Evolutionary conservation across 2,113 vertebrate species (phyloP), one percentile per base, ranked within the genome.

Genomic region (Salvelinus alpinus): DNA sequence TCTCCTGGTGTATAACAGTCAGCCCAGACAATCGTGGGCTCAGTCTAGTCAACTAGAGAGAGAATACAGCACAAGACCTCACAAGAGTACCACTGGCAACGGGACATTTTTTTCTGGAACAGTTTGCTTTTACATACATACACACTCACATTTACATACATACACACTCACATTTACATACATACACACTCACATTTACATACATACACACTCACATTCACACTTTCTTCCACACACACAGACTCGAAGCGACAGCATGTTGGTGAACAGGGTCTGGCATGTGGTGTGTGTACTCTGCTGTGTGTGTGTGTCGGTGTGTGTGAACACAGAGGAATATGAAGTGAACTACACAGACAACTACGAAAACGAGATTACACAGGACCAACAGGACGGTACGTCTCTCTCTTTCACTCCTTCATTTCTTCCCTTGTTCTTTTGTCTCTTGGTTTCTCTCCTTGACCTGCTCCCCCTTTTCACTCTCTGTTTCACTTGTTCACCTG

Each of bases 301-400:
- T 0, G 4, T 71, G 34, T 76, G 65, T 68, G 73, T 75, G 25
- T 81, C 29, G 1, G 5, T 75, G 62, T 75, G 82, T 44, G 67
- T 64, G 64, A 85, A 87, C 54, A 78, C 83, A 5, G 34, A 80
- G 0, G 84, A 90, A 8, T 81, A 74, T 51, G 87, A 87, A 1
- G 70, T 47, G 12, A 84, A 83, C 24, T 88, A 81, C 44, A 69
- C 34, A 0, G 90, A 91, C 59, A 71, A 64, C 79, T 91, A 86
- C 24, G 86, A 85, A 68, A 90, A 93, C 18, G 86, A 88, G 71
- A 88, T 93, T 72, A 76, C 80, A 47, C 77, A 72, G 71, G 83
- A 85, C 29, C 87, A 85, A 31, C 84, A 74, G 68, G 81, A 85
- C 68, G 89, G 89, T 91, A 82, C 85, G 87, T 78, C 77, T 18